phyloP scores from a whole-genome alignment of 1,140 invertebrate species.

The Pseudachorutes palmiensis region DNA sequence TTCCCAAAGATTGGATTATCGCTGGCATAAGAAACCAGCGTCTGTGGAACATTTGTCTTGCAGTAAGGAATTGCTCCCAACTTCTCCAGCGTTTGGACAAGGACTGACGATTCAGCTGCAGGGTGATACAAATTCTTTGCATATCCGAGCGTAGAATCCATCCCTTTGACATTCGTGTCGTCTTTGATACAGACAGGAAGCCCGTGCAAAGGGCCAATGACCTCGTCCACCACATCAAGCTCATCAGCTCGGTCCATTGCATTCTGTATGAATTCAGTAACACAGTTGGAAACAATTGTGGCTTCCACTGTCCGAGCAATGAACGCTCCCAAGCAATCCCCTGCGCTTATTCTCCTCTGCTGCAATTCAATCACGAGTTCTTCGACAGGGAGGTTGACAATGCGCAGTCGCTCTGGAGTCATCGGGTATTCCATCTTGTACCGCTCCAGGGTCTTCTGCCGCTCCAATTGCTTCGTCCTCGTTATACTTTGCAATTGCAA shows the following conservation, averaged over 20 bases:
- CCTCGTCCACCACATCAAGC: slow-evolving; percentile 19
- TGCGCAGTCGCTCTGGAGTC: slow-evolving; percentile 19
- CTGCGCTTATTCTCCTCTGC: slow-evolving; percentile 22
- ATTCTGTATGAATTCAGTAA: slow-evolving; percentile 40
- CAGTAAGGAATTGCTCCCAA: slow-evolving; percentile 47
- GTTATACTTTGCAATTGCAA: slow-evolving; percentile 10
- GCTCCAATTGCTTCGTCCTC: slow-evolving; percentile 22
- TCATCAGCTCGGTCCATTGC: slow-evolving; percentile 35
- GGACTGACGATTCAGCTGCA: slow-evolving; percentile 38
- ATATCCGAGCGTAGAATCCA: slow-evolving; percentile 47
- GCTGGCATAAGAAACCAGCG: slow-evolving; percentile 13
- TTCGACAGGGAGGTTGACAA: slow-evolving; percentile 25
- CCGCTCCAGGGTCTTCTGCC: not conserved
- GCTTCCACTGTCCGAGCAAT: slow-evolving; percentile 37
- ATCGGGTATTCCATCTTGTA: not conserved
- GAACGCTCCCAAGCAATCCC: slow-evolving; percentile 28
- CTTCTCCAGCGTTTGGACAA: slow-evolving; percentile 39
- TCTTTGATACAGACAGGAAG: slow-evolving; percentile 44
- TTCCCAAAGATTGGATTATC: slow-evolving; percentile 23
- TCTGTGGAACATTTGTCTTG: slow-evolving; percentile 46
- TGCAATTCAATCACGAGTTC: slow-evolving; percentile 28
- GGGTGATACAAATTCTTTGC: slow-evolving; percentile 42
- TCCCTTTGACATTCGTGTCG: slow-evolving; percentile 42
- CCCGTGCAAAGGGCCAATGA: slow-evolving; percentile 40
- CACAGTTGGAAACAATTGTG: slow-evolving; percentile 38